Evolutionary conservation across 2,888 invertebrate species (phyloP).

Genomic region (Rhagonycha lutea): DNA sequence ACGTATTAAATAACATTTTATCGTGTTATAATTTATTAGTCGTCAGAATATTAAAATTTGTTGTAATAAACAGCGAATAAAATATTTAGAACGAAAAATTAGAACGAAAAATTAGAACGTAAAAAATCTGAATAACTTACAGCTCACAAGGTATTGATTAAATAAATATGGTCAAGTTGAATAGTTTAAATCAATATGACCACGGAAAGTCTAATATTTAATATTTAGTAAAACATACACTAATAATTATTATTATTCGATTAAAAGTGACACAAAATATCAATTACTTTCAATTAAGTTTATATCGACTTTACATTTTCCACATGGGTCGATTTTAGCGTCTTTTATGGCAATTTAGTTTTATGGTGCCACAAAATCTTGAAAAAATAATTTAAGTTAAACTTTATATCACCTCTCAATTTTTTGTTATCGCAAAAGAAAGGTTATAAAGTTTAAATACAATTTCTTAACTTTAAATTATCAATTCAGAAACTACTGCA

Average conservation of each 20-base stretch:
- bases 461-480: neutral
- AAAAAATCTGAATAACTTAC: neutral
- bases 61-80: neutral
- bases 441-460: neutral
- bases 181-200: neutral
- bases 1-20: neutral
- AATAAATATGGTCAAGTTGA: neutral
- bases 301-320: neutral
- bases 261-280: neutral
- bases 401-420: neutral
- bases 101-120: neutral
- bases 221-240: neutral
- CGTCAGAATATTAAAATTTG: neutral
- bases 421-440: neutral
- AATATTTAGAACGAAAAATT: neutral
- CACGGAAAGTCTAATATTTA: neutral
- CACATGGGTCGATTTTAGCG: neutral
- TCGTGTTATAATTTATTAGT: no score
- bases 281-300: neutral
- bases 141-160: neutral
- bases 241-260: neutral
- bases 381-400: neutral
- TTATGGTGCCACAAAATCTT: neutral
- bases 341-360: neutral
- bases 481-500: neutral